Percentiles rank a stretch among this genome's conserved stretches.
Conservation (phyloP, 1,140 invertebrate genomes). For the Cephus cinctus region DNA sequence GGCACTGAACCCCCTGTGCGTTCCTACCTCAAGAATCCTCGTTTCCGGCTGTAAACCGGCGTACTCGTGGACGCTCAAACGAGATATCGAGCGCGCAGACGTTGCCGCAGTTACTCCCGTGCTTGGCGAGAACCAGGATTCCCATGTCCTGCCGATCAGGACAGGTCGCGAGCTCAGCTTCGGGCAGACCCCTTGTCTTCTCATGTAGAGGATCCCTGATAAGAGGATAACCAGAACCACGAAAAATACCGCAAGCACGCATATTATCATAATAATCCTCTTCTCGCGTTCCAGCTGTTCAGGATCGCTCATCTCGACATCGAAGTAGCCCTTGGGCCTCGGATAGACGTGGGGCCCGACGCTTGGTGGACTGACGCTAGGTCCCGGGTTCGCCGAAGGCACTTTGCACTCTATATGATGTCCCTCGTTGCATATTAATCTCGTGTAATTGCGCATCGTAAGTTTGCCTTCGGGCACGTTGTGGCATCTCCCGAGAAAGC, state of each 20-base stretch:
- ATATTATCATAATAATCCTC: constrained; percentile 52
- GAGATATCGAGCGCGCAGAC: constrained; percentile 62
- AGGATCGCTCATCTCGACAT: constrained; percentile 49
- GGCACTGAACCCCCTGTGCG: constrained; percentile 36
- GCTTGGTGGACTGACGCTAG: constrained; percentile 46
- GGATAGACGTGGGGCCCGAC: constrained; percentile 50
- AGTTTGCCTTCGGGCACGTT: constrained; percentile 64
- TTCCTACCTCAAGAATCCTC: constrained; percentile 40
- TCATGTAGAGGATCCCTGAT: constrained; percentile 57
- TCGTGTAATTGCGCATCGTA: constrained; percentile 63
- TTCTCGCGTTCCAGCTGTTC: constrained; percentile 51
- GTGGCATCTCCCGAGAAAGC: constrained; percentile 62
- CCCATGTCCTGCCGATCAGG: constrained; percentile 39
- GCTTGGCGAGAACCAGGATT: constrained; percentile 43
- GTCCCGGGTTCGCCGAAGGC: constrained; percentile 30
- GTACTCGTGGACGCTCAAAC: constrained; percentile 65
- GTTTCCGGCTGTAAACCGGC: constrained; percentile 59
- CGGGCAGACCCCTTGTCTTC: constrained; percentile 57
- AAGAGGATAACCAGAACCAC: constrained; percentile 55
- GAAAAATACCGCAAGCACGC: constrained; percentile 53
- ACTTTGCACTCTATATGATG: constrained; percentile 40
- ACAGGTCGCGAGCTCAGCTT: constrained; percentile 44
- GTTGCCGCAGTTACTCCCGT: constrained; percentile 50
- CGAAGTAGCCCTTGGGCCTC: constrained; percentile 44
- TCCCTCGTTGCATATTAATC: constrained; percentile 58